Percentiles rank a stretch among this genome's conserved stretches.
These are phyloP conservation scores for Stenopsyche tienmushanensis DNA, from an alignment of 1,140 invertebrate species.

Conservation along the genomic window DNA sequence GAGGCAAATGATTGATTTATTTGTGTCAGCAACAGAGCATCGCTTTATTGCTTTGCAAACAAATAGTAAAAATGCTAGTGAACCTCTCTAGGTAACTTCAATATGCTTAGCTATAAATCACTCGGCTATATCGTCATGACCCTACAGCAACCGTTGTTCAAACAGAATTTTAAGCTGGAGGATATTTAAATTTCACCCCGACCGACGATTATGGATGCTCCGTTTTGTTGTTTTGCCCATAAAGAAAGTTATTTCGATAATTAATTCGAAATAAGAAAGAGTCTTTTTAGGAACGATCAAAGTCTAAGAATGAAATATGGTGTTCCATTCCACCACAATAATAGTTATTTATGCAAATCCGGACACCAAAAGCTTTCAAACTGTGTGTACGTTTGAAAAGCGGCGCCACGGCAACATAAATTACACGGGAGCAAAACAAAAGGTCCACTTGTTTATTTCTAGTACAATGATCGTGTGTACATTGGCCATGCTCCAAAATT, in stretches of 20 bases:
- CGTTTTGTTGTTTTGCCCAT: not conserved
- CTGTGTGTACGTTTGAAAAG: not conserved
- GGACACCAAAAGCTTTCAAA: too few species aligned
- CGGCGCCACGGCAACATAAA: constrained; percentile 31
- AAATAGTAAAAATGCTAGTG: constrained; percentile 9
- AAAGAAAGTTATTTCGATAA: not conserved
- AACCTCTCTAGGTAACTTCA: constrained; percentile 12
- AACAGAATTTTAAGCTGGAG: not conserved
- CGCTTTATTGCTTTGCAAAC: constrained; percentile 4
- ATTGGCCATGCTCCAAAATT: constrained; percentile 35
- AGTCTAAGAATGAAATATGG: too few species aligned
- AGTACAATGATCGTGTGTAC: constrained; percentile 29
- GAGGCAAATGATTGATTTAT: constrained; percentile 17
- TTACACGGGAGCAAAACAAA: constrained; percentile 36
- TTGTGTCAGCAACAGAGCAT: not conserved
- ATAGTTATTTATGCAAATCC: too few species aligned
- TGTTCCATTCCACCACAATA: too few species aligned
- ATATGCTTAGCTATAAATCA: constrained; percentile 16
- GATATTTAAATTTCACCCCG: too few species aligned
- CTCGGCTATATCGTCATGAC: not conserved
- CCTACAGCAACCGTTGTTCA: not conserved
- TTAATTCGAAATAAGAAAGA: not conserved
- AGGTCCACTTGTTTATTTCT: constrained; percentile 41
- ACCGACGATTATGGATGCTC: too few species aligned
- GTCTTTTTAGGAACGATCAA: too few species aligned